Evolutionary conservation across 2,113 vertebrate species (phyloP).

Genomic region (Colistium nudipinnis): DNA sequence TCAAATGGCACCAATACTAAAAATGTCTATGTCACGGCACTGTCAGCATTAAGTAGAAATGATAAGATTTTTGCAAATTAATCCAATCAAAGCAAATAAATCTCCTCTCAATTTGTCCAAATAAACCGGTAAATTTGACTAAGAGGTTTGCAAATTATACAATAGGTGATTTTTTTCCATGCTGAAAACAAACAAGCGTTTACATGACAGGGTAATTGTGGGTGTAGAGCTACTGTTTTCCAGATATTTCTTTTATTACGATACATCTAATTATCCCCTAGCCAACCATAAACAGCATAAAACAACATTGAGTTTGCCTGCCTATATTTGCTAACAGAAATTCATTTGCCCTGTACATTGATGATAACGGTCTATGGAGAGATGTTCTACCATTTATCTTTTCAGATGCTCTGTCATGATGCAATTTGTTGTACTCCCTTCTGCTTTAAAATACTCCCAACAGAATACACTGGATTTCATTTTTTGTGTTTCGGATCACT

Average conservation of each 20-base stretch:
- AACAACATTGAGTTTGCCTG: too few species aligned
- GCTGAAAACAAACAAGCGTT: neutral
- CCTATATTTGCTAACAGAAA: too few species aligned
- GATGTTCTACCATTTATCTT: neutral
- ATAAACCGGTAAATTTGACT: too few species aligned
- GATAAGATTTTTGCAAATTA: conserved; percentile 19
- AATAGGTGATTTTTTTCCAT: neutral
- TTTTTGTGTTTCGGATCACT: neutral
- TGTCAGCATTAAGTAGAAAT: conserved; percentile 19
- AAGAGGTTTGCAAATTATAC: too few species aligned
- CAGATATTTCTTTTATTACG: too few species aligned
- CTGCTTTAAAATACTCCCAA: neutral
- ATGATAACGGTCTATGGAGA: too few species aligned
- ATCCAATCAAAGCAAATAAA: conserved; percentile 17
- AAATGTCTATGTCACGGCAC: conserved; percentile 24
- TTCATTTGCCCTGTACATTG: too few species aligned
- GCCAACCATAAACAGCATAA: too few species aligned
- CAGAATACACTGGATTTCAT: too few species aligned
- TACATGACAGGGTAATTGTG: too few species aligned
- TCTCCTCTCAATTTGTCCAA: neutral
- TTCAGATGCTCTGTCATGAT: neutral
- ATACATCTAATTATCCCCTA: too few species aligned
- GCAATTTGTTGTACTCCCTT: neutral
- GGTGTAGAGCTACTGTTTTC: too few species aligned
- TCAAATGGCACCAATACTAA: conserved; percentile 48